Evolutionary conservation across 2,888 invertebrate genomes (phyloP), one percentile per base, ranked within the genome.

Genomic region (Dilophus febrilis): DNA sequence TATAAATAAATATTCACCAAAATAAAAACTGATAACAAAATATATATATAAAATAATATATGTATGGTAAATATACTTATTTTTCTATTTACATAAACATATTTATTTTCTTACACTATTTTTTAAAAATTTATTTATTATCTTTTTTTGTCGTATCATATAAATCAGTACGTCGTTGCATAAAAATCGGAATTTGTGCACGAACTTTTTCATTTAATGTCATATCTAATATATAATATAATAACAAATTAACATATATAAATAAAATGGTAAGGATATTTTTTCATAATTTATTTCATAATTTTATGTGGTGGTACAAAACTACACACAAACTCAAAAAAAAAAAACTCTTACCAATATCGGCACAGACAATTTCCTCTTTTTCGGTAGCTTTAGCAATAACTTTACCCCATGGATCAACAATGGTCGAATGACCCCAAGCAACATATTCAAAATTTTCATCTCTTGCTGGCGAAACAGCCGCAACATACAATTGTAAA

Each of bases 401-500:
- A 1, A 86, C 70, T 6, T 44, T 72, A 67, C 0, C 80, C 87
- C 84, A 87, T 1, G 90, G 90, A 64, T 74, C 72, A 1, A 81
- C 72, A 2, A 84, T 59, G 48, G 75, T 67, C 10, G 83, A 76
- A 59, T 91, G 86, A 0, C 87, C 91, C 74, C 78, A 90, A 6
- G 87, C 83, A 26, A 80, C 69, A 57, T 88, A 91, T 0, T 70
- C 70, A 1, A 82, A 72, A 1, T 54, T 54, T 3, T 51, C 49
- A 53, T 77, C 78, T 45, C 85, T 63, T 1, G 91, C 87, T 0
- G 87, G 86, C 38, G 85, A 81, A 27, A 82, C 71, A 1, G 75
- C 71, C 16, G 79, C 83, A n/a, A 87, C 79, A 64, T 74, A 92
- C 37, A 84, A 62, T 64, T 90, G 88, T 56, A 83, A 78, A 64